Conservation (phyloP, 2,888 invertebrate genomes). For the Hecatera dysodea region DNA sequence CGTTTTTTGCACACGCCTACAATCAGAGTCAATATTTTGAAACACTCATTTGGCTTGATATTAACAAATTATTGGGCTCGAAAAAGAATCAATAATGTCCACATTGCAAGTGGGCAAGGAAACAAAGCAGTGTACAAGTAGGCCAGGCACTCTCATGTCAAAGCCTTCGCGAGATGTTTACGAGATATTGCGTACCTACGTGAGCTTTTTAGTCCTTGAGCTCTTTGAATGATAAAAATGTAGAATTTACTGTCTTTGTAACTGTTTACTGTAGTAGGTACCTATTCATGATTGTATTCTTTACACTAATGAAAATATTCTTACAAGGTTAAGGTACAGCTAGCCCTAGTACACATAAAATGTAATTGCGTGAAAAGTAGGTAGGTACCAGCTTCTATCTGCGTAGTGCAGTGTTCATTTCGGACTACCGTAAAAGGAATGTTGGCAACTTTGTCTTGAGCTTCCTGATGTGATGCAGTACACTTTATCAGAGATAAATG, state of each 20-base stretch:
- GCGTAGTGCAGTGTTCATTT: background rate
- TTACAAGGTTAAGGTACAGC: background rate
- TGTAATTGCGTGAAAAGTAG: background rate
- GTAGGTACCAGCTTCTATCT: background rate
- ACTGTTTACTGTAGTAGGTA: background rate
- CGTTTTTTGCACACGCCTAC: conserved; percentile 2
- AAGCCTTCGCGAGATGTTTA: conserved; percentile 35
- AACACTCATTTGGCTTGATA: conserved; percentile 6
- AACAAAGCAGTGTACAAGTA: conserved; percentile 42
- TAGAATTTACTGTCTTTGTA: background rate
- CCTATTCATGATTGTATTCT: background rate
- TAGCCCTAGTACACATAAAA: background rate
- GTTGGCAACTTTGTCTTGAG: background rate
- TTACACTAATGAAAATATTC: background rate
- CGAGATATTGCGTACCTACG: conserved; percentile 24
- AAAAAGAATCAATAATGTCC: conserved; percentile 19
- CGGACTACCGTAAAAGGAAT: background rate
- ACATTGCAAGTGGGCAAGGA: conserved; percentile 26
- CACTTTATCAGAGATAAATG: background rate
- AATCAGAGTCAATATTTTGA: conserved; percentile 16
- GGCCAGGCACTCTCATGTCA: conserved; percentile 22
- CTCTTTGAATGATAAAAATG: conserved; percentile 18
- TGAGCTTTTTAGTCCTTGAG: conserved; percentile 38
- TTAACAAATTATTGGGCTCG: conserved; percentile 10
- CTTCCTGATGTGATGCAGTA: background rate